Evolutionary conservation across 2,888 invertebrate genomes (phyloP), one percentile per base, ranked within the genome.

Genomic region (Hipparchia semele): DNA sequence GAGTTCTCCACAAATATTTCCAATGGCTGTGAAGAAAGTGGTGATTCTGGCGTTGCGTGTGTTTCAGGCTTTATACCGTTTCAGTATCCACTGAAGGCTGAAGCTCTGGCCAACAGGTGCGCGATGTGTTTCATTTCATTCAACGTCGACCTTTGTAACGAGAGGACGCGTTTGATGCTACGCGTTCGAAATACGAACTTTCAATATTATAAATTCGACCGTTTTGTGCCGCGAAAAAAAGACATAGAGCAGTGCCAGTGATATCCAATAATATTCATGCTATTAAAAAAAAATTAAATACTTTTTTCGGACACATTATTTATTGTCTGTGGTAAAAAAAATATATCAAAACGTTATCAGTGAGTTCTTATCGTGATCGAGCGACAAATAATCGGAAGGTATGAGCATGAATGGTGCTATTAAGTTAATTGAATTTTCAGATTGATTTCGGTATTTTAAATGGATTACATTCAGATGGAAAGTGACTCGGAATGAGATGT

Each of bases 101-200:
- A 67, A 76, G 77, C 74, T 70, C 66, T 39, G 73, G 74, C 87
- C 90, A 90, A 90, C 91, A 91, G 91, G 91, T 91, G 91, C 88
- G 80, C 80, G 53, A 39, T 4, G 61, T 23, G 23, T 23, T 23
- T 23, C 69, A 4, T 39, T 39, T 75, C 88, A 90, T 88, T 89
- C 87, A 85, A 86, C 86, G 83, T 79, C 80, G 81, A 79, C 75
- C 84, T 83, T 82, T 86, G 86, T 75, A 76, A 79, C 76, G 79
- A 84, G 78, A 86, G 86, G 86, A 85, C 89, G 90, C 80, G 72
- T 77, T 73, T 75, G 78, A 74, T 49, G 61, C 13, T 64, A 39
- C 70, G 64, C 72, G 70, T 58, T 70, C 73, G 74, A 68, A 70
- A 51, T 71, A 72, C 72, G 80, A 82, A 80, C 80, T 80, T 80